Base-by-base conservation (phyloP, 2,797 vertebrate genomes). In the Argyrosomus regius region DNA sequence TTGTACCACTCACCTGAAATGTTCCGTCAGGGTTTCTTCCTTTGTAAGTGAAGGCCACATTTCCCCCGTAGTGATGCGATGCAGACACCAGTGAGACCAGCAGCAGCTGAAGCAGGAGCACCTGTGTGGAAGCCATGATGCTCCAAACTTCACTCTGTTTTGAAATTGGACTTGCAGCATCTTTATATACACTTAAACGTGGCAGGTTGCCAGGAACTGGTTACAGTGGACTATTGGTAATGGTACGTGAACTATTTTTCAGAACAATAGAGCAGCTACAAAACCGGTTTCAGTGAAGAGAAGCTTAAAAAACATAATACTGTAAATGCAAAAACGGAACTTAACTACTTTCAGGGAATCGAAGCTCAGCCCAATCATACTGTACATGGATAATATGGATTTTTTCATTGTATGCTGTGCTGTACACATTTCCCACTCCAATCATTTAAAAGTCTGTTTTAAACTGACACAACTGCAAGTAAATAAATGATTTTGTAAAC, bases 11-110 rank as follows among this genome's bases (percentile, higher is more conserved):
- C 60, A 92, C 92, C 66, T 1, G 70, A 17, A 53, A 57, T 0
- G 65, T 46, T 28, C 92, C 89, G 22, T 91, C 81, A 7, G 81
- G n/a, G 48, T 82, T 84, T 46, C 6, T 46, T 28, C 80, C 84
- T 73, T 75, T 91, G 69, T 69, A 64, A 45, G 3, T 35, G 72
- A 31, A 87, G n/a, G 18, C 61, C 17, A 9, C 0, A 0, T 3
- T 24, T 17, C 72, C 90, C 0, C 85, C 92, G 0, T 0, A 71
- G 12, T 9, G 3, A 66, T 89, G 83, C 0, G 86, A 84, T 0
- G 90, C 89, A 3, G 81, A 80, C 0, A 39, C 78, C 70, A 84
- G 75, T 1, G 87, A 82, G 50, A 85, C 75, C 89, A 90, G 78
- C 18, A 90, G 68, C 80, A 89, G 75, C 76, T 60, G 85, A 12